phyloP scores from a whole-genome alignment of 1,140 invertebrate species.

The Zaprionus capensis region DNA sequence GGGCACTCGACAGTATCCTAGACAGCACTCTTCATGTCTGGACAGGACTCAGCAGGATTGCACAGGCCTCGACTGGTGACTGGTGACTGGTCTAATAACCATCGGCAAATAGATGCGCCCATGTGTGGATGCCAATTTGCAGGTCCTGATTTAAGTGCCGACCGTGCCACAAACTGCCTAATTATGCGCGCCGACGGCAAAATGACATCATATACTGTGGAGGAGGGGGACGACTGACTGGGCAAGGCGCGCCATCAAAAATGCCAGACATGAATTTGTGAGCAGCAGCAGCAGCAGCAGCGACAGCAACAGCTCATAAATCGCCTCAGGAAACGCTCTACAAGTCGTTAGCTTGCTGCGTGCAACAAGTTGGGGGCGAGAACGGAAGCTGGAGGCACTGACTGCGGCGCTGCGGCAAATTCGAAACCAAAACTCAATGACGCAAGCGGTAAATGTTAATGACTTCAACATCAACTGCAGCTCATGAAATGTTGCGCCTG shows the following conservation, averaged over 20 bases:
- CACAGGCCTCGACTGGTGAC: neutral
- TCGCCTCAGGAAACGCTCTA: conserved; percentile 10
- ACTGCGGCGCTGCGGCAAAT: conserved; percentile 14
- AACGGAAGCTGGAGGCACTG: neutral
- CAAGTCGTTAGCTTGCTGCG: conserved; percentile 13
- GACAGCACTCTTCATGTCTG: neutral
- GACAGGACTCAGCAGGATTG: neutral
- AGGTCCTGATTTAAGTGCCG: conserved; percentile 27
- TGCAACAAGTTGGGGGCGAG: conserved; percentile 60
- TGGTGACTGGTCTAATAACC: neutral
- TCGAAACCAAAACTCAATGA: conserved; percentile 55
- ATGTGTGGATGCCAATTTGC: conserved; percentile 23
- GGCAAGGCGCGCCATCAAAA: conserved; percentile 5
- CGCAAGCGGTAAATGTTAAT: conserved; percentile 66
- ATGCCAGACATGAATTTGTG: conserved; percentile 53
- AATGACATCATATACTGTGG: conserved; percentile 39
- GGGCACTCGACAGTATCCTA: neutral
- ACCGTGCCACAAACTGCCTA: conserved; percentile 26
- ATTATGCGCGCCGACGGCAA: conserved; percentile 37
- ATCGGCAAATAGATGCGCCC: conserved; percentile 8
- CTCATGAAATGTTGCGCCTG: conserved; percentile 52
- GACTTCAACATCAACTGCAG: conserved; percentile 52
- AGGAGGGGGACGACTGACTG: neutral
- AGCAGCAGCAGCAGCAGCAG: conserved; percentile 13
- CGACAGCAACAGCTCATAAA: conserved; percentile 21